Percentiles rank a stretch among this genome's conserved stretches.
These are phyloP conservation scores for Isichthys henryi DNA, from an alignment of 2,113 vertebrate species.

Conservation along the genomic window DNA sequence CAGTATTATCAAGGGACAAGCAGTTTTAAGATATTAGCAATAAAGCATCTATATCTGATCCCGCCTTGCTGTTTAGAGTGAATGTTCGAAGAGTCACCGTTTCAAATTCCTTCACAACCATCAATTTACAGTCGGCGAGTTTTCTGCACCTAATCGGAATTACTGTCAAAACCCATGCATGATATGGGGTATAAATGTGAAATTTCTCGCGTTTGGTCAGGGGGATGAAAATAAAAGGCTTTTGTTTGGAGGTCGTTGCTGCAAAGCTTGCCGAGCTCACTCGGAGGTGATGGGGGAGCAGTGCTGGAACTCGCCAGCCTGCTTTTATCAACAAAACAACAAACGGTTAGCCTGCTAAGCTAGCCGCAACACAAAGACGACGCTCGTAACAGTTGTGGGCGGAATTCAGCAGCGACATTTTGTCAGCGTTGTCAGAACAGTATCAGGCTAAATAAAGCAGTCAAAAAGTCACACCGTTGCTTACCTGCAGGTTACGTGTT, in stretches of 20 bases:
- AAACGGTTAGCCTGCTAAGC: conserved; percentile 15
- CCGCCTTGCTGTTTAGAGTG: background rate
- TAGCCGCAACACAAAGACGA: conserved; percentile 26
- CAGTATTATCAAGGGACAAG: background rate
- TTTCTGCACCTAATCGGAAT: background rate
- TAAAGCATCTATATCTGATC: background rate
- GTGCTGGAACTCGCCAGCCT: background rate
- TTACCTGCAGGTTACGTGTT: conserved; percentile 72
- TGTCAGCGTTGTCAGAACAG: too few relatives aligned
- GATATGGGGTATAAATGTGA: background rate
- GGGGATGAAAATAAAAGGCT: background rate
- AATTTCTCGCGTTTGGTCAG: background rate
- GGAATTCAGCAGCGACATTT: background rate
- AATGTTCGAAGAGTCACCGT: background rate
- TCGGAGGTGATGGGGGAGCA: background rate
- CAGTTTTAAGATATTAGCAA: background rate
- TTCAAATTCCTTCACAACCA: background rate
- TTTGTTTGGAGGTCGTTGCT: background rate
- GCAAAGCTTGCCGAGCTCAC: background rate
- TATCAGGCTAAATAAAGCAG: background rate
- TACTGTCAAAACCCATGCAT: background rate
- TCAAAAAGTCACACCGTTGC: background rate
- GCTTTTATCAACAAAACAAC: conserved; percentile 15
- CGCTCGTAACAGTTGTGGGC: conserved; percentile 17
- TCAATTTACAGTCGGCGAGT: background rate